These are phyloP conservation scores for Acomys russatus DNA, from an alignment of 2,797 vertebrate genomes.

Conservation along the genomic window DNA sequence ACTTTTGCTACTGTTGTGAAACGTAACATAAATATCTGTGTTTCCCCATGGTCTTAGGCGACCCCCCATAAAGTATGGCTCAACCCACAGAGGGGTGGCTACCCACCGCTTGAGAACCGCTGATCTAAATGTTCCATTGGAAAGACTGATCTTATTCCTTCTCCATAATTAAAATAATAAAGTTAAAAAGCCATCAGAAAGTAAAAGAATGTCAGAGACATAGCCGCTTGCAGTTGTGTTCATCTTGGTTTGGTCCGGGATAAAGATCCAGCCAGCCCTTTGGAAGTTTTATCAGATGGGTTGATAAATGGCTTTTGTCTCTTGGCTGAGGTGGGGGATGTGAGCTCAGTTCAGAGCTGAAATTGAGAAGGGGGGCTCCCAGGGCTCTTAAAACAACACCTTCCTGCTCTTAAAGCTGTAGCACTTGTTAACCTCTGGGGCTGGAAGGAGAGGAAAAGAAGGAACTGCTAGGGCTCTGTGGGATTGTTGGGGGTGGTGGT, in stretches of 20 bases:
- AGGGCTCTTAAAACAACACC: conserved; percentile 81
- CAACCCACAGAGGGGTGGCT: too few relatives aligned
- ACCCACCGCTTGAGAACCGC: background rate
- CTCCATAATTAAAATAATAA: background rate
- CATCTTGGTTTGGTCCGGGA: conserved; percentile 77
- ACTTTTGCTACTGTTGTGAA: background rate
- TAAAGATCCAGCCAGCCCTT: conserved; percentile 86
- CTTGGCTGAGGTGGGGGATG: conserved; percentile 69
- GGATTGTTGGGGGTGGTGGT: rapidly evolving
- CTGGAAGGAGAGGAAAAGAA: background rate
- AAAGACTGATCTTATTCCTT: background rate
- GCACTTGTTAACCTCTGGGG: conserved; percentile 50
- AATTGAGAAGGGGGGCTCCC: conserved; percentile 82
- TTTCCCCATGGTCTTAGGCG: background rate
- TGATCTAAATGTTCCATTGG: background rate
- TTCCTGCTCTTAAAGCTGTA: conserved; percentile 66
- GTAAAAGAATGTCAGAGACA: background rate
- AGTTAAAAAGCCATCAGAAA: background rate
- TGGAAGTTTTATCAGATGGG: conserved; percentile 86
- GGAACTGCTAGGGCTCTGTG: background rate
- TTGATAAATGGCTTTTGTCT: conserved; percentile 90
- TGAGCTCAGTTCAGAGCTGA: conserved; percentile 74
- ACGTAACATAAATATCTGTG: too few relatives aligned
- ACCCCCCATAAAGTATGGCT: background rate
- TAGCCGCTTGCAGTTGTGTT: background rate